Base-by-base conservation (phyloP, 2,888 invertebrate species). In the Pemphredon lugubris region DNA sequence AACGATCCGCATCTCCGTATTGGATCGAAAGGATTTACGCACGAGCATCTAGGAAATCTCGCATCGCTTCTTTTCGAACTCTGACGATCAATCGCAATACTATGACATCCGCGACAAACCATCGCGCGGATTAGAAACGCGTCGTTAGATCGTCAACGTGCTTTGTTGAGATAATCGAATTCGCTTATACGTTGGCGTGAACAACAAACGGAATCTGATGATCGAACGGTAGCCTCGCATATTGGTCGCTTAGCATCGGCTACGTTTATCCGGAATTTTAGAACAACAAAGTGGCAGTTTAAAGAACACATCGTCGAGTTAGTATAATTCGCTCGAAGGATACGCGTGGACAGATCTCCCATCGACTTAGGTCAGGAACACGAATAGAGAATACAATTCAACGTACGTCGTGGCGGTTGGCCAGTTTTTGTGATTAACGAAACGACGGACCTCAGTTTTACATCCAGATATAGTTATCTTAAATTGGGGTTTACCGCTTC, bases 401-500 rank as follows among this genome's bases (percentile, higher is more conserved):
- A n/a, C n/a, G n/a, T n/a, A n/a, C n/a, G n/a, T n/a, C n/a, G n/a
- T n/a, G n/a, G n/a, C n/a, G n/a, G n/a, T n/a, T 45, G 9, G 42
- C 59, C 16, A 16, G 39, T 44, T 18, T 59, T 5, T 20, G 23
- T 54, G 58, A 72, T 78, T 75, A 81, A 81, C 78, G 70, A 78
- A 74, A 78, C n/a, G 81, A 79, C 79, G 79, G 81, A 79, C 79
- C 81, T 64, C 64, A 48, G 48, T 11, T n/a, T 54, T 54, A 51
- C 63, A 48, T 58, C 53, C 42, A 59, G 48, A 53, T 26, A 30
- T 6, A 13, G 16, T 13, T 51, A 7, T 23, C 50, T 60, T 64
- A 65, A 37, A 64, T 58, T 58, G 58, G 58, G 58, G 61, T 42
- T 6, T 9, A 5, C 16, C 1, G 34, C 3, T 44, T 54, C 37